phyloP scores from a whole-genome alignment of 1,140 invertebrate genomes.

The Neodiprion fabricii region DNA sequence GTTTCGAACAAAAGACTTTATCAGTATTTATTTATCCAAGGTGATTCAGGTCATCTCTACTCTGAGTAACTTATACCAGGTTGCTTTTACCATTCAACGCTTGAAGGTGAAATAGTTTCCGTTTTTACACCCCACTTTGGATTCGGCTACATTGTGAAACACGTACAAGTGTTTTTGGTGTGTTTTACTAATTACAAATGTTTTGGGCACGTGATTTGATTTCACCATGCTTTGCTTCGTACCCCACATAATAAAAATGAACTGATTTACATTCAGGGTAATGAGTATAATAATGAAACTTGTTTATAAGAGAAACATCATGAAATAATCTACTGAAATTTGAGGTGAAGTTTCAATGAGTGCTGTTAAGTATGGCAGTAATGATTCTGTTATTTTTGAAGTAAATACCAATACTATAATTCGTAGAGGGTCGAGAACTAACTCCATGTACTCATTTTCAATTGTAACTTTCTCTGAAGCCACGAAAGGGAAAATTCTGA shows the following conservation, averaged over 20 bases:
- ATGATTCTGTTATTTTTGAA: conserved; percentile 9
- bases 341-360: conserved; percentile 10
- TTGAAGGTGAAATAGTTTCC: background rate
- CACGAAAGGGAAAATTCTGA: conserved; percentile 24
- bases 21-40: background rate
- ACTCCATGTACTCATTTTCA: conserved; percentile 14
- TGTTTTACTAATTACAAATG: conserved; percentile 26
- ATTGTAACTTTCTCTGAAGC: conserved; percentile 19
- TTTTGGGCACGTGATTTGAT: conserved; percentile 22
- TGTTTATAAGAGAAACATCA: conserved; percentile 16
- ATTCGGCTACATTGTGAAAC: conserved; percentile 23
- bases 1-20: background rate
- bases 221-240: conserved; percentile 24
- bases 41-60: background rate
- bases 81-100: background rate
- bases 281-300: conserved; percentile 22
- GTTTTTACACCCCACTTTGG: conserved; percentile 20
- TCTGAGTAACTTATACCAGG: background rate
- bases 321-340: conserved; percentile 21
- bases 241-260: conserved; percentile 23
- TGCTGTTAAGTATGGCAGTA: conserved; percentile 10
- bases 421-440: conserved; percentile 4
- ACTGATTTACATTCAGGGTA: conserved; percentile 16
- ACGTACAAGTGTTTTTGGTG: conserved; percentile 25
- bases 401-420: conserved; percentile 19